phyloP scores from a whole-genome alignment of 1,140 invertebrate species.

The Oryzaephilus surinamensis region DNA sequence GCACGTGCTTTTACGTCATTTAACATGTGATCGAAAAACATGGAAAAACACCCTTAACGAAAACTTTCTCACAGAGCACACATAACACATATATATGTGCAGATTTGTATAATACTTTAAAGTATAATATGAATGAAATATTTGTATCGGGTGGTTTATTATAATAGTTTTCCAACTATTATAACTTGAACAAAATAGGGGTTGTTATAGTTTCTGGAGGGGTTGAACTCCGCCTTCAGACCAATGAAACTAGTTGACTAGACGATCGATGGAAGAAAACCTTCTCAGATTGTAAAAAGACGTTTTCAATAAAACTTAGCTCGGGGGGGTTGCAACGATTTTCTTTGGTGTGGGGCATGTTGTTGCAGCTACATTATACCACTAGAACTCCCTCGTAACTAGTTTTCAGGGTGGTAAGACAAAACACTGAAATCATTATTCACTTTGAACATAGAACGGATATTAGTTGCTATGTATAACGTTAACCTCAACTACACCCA shows the following conservation, averaged over 20 bases:
- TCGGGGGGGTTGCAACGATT: constrained; percentile 12
- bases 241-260: constrained; percentile 26
- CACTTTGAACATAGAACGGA: constrained; percentile 32
- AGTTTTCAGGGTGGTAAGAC: constrained; percentile 33
- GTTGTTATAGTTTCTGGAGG: constrained; percentile 21
- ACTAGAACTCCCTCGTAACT: too few species aligned
- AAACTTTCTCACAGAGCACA: too few species aligned
- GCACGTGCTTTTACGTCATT: constrained; percentile 22
- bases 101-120: too few species aligned
- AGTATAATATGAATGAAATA: constrained; percentile 34
- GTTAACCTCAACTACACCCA: constrained; percentile 30
- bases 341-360: too few species aligned
- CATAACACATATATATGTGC: too few species aligned
- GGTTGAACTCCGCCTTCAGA: constrained; percentile 28
- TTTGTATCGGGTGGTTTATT: constrained; percentile 17
- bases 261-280: constrained; percentile 36
- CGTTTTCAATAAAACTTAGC: constrained; percentile 33
- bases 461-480: constrained; percentile 35
- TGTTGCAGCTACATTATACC: too few species aligned
- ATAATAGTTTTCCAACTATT: constrained; percentile 16
- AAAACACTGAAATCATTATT: constrained; percentile 36
- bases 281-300: constrained; percentile 37
- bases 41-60: constrained; percentile 19
- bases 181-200: too few species aligned
- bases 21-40: constrained; percentile 21